Percentiles rank a stretch among this genome's conserved stretches.
These are phyloP conservation scores for Hypselothyrea guttata DNA, from an alignment of 2,888 invertebrate species.

Conservation along the genomic window DNA sequence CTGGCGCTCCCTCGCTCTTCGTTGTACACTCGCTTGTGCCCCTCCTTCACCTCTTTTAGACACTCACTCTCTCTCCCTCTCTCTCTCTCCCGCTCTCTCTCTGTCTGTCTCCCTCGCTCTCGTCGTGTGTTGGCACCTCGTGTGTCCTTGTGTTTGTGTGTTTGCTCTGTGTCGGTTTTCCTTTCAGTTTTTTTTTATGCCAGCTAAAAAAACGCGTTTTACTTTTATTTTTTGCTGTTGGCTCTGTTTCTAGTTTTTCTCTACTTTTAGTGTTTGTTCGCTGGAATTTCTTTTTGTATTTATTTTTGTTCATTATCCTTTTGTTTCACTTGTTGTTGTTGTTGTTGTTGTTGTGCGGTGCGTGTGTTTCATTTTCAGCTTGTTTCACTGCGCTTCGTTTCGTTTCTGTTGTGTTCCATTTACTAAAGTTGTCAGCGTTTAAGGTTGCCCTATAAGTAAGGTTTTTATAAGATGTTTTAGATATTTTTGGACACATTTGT, in stretches of 20 bases:
- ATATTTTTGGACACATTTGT: no score
- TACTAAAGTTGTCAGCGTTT: no score
- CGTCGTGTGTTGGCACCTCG: neutral
- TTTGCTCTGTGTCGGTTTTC: no score
- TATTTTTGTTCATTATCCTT: neutral
- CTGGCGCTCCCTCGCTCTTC: neutral
- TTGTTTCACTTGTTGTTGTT: neutral
- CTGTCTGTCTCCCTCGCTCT: neutral
- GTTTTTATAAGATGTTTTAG: no score
- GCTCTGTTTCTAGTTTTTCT: neutral
- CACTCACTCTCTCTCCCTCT: conserved; percentile 6
- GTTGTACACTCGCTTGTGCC: conserved; percentile 12
- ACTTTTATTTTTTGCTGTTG: no score
- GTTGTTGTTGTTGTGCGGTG: conserved; percentile 17
- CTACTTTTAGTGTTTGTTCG: neutral
- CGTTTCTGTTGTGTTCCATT: no score
- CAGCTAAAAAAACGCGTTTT: no score
- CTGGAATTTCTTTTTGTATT: no score
- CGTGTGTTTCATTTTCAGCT: conserved; percentile 49
- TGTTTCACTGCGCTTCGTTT: conserved; percentile 20
- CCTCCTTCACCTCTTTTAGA: conserved; percentile 29
- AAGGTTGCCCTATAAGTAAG: no score
- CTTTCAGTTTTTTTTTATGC: no score
- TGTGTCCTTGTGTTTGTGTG: no score
- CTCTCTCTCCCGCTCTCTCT: neutral